phyloP scores from a whole-genome alignment of 2,888 invertebrate genomes.

The Spilosoma lubricipeda region DNA sequence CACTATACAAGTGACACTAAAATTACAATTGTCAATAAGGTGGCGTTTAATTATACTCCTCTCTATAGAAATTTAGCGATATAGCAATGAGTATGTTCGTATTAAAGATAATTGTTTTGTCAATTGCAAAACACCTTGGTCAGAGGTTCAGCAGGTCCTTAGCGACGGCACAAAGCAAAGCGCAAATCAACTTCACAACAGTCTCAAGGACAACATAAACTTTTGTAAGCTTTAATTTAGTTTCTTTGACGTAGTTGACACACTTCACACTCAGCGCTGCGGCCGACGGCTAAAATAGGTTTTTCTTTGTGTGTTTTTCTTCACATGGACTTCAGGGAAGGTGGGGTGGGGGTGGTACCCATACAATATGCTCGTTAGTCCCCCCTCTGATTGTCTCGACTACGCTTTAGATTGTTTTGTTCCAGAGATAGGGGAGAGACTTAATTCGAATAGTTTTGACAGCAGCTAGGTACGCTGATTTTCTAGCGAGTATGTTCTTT shows the following conservation, averaged over 20 bases:
- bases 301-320: slow-evolving; percentile 44
- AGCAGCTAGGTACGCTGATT: not conserved
- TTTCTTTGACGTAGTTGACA: slow-evolving; percentile 36
- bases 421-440: slow-evolving; percentile 27
- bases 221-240: slow-evolving; percentile 25
- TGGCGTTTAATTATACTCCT: not conserved
- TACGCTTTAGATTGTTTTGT: slow-evolving; percentile 35
- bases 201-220: slow-evolving; percentile 17
- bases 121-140: not conserved
- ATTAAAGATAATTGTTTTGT: not conserved
- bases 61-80: not conserved
- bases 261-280: slow-evolving; percentile 30
- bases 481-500: not conserved
- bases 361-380: slow-evolving; percentile 56
- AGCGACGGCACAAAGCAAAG: slow-evolving; percentile 15
- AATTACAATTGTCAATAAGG: too few species aligned
- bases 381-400: slow-evolving; percentile 45
- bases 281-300: slow-evolving; percentile 30
- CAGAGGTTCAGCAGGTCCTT: not conserved
- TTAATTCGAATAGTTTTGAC: slow-evolving; percentile 26
- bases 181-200: slow-evolving; percentile 16
- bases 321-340: slow-evolving; percentile 30
- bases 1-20: too few species aligned
- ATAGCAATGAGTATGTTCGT: not conserved
- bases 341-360: slow-evolving; percentile 8